phyloP scores from a whole-genome alignment of 2,113 vertebrate genomes.

The Butorides virescens region DNA sequence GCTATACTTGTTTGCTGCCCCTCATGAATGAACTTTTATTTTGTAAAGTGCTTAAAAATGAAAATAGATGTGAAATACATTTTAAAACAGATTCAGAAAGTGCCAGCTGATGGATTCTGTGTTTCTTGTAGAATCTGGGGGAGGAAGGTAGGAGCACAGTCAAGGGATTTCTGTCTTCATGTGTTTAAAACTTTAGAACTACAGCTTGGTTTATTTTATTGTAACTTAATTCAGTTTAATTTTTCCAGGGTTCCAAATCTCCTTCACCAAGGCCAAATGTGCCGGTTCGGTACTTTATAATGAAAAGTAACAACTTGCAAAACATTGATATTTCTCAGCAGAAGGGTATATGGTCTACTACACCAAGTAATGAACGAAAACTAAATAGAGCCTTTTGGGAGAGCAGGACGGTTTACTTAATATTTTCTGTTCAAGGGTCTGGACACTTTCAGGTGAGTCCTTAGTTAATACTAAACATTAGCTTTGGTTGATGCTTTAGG shows the following conservation, averaged over 20 bases:
- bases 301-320: conserved; percentile 90
- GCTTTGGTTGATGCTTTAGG: not conserved
- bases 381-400: conserved; percentile 85
- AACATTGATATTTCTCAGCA: conserved; percentile 91
- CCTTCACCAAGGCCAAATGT: conserved; percentile 68
- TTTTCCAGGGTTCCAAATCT: conserved; percentile 71
- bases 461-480: not conserved
- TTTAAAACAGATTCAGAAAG: not conserved
- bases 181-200: not conserved
- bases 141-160: not conserved
- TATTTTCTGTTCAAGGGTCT: conserved; percentile 94
- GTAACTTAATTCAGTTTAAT: not conserved
- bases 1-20: not conserved
- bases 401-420: conserved; percentile 80
- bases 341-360: conserved; percentile 92
- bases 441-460: conserved; percentile 90
- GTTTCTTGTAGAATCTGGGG: not conserved
- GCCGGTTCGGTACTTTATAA: conserved; percentile 87
- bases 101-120: not conserved
- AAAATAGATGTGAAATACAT: not conserved
- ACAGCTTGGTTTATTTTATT: not conserved
- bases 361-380: conserved; percentile 84
- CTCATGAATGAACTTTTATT: not conserved
- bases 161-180: not conserved
- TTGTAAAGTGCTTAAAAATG: not conserved